These are phyloP conservation scores for Salticus scenicus DNA, from an alignment of 2,888 invertebrate species.

Conservation along the genomic window DNA sequence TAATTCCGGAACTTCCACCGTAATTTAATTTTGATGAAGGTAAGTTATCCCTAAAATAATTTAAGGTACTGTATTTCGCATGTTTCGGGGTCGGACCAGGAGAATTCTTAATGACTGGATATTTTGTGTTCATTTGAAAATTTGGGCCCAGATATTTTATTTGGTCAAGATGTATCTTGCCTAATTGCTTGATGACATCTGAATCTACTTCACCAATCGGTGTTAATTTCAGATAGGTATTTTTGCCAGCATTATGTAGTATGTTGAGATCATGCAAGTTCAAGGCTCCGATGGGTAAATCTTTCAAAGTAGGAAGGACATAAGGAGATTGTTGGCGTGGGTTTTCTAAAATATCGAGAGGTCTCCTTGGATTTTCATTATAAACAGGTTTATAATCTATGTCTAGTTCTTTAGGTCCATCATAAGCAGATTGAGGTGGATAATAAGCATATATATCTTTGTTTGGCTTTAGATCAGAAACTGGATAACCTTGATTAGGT, in stretches of 20 bases:
- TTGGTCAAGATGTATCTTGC: conserved; percentile 21
- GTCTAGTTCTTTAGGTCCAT: conserved; percentile 8
- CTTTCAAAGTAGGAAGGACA: conserved; percentile 12
- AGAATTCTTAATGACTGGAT: conserved; percentile 1
- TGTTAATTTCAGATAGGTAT: conserved; percentile 47
- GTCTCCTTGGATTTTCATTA: conserved; percentile 46
- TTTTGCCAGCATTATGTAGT: neutral
- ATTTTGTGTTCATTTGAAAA: neutral
- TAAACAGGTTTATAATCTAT: conserved; percentile 49
- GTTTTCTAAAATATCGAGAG: conserved; percentile 43
- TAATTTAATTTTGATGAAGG: neutral
- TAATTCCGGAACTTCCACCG: neutral
- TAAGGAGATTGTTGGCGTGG: conserved; percentile 29
- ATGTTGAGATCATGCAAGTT: conserved; percentile 13
- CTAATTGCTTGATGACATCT: conserved; percentile 18
- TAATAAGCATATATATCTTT: conserved; percentile 46
- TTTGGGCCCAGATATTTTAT: conserved; percentile 1
- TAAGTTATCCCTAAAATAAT: neutral
- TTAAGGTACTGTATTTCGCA: neutral
- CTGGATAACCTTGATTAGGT: neutral
- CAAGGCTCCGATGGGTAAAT: neutral
- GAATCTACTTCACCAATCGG: conserved; percentile 36
- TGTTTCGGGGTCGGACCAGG: neutral
- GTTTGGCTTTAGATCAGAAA: neutral
- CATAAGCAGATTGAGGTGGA: conserved; percentile 46